Evolutionary conservation across 2,113 vertebrate genomes (phyloP).

Genomic region (Oenanthe oenanthe): DNA sequence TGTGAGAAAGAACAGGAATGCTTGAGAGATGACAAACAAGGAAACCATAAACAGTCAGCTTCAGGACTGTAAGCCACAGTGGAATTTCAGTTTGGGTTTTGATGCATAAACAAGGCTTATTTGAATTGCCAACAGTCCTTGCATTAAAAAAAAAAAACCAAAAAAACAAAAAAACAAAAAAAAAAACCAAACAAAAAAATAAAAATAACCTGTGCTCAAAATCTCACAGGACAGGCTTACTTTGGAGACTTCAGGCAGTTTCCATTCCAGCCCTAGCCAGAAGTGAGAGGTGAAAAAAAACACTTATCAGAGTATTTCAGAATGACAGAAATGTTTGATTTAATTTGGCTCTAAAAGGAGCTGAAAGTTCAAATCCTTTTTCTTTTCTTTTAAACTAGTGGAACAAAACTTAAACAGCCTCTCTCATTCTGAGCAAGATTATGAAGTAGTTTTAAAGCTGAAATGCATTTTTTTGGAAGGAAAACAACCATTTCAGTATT

Average conservation of each 20-base stretch:
- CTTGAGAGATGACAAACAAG: not conserved
- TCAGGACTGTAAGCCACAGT: not conserved
- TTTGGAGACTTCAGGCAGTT: not conserved
- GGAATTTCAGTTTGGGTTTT: slow-evolving; percentile 8
- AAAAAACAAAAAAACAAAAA: slow-evolving; percentile 1
- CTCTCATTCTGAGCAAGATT: not conserved
- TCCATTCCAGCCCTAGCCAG: not conserved
- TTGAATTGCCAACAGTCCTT: slow-evolving; percentile 3
- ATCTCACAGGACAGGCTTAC: not conserved
- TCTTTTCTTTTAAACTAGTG: not conserved
- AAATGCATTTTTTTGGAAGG: not conserved
- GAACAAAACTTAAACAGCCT: not conserved
- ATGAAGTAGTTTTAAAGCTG: not conserved
- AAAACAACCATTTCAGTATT: not conserved
- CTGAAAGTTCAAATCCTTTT: not conserved
- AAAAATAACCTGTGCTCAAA: not conserved
- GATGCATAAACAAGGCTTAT: slow-evolving; percentile 9
- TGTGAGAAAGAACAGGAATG: not conserved
- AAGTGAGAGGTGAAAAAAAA: not conserved
- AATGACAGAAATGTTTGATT: slow-evolving; percentile 16
- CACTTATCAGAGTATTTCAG: slow-evolving; percentile 12
- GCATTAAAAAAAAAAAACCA: not conserved
- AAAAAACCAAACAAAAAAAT: not conserved
- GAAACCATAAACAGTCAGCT: not conserved
- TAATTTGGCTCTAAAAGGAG: not conserved